Base-by-base conservation (phyloP, 1,140 invertebrate species). In the Ips typographus region DNA sequence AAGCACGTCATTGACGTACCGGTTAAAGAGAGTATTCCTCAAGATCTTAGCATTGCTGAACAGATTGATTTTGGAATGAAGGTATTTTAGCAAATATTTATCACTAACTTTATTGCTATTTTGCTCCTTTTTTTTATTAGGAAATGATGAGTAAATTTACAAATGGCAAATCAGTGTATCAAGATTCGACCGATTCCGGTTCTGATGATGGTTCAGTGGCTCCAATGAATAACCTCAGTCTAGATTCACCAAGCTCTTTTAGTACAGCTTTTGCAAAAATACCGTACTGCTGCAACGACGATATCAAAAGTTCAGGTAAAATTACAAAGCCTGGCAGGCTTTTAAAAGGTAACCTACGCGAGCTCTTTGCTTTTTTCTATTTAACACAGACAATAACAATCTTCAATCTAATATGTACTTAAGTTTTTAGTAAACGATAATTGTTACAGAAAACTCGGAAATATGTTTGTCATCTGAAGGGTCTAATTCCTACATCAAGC, bases 11-110 rank as follows among this genome's bases (percentile, higher is more conserved):
- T 70, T 7, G 53, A 4, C 22, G 61, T 59, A 4, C 65, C 71
- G 1, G 57, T 51, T 37, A 70, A 71, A 56, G 62, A 72, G 5
- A 68, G 55, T 44, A 53, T 74, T 36, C 65, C 71, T 5, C 51
- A 72, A 7, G 65, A 75, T 42, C 74, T 73, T 41, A 61, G 53
- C 5, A 39, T 80, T 8, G 64, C 64, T 5, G 78, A 80, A 37
- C 72, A 77, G 72, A 77, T 79, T 43, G 78, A 80, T 74, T 64
- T 68, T 38, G 74, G 77, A 47, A 79, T 80, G 77, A 74, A 65
- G 53, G 69, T 44, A 4, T 63, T 63, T 63, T 36, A 8, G 22
- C 52, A 55, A 38, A 8, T 59, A 59, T 8, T 2, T 49, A 3
- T 49, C 3, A 49, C 22, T 22, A 22, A 3, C 22, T 49, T 49